phyloP scores from a whole-genome alignment of 2,888 invertebrate genomes.

The Napeogenes sylphis region DNA sequence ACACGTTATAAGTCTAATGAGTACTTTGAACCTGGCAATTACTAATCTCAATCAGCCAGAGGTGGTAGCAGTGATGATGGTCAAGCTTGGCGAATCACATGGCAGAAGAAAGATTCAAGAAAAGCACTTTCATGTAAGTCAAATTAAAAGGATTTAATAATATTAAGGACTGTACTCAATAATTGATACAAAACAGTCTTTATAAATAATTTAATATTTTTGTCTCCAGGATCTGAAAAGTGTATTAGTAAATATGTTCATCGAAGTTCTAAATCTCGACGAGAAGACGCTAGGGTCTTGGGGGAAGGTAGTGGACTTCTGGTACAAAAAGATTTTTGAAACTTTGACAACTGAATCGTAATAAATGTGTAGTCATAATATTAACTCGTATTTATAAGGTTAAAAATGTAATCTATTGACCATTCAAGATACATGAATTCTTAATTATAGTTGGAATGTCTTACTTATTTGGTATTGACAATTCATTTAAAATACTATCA shows the following conservation, averaged over 20 bases:
- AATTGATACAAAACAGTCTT: too few species aligned
- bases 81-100: constrained; percentile 56
- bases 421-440: background rate
- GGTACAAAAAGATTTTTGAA: constrained; percentile 48
- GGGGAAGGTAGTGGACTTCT: constrained; percentile 49
- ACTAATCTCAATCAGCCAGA: constrained; percentile 50
- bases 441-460: background rate
- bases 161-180: background rate
- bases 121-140: constrained; percentile 52
- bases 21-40: constrained; percentile 46
- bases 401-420: background rate
- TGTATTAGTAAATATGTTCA: constrained; percentile 46
- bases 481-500: too few species aligned
- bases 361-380: background rate
- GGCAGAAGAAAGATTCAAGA: constrained; percentile 38
- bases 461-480: too few species aligned
- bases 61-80: constrained; percentile 51
- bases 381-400: background rate
- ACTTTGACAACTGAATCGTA: constrained; percentile 17
- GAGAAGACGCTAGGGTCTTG: constrained; percentile 44
- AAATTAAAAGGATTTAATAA: background rate
- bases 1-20: constrained; percentile 57
- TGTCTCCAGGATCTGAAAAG: constrained; percentile 49
- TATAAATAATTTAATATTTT: constrained; percentile 3
- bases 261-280: constrained; percentile 44